These are phyloP conservation scores for Pseudonaja textilis DNA, from an alignment of 2,113 vertebrate species.

Conservation along the genomic window DNA sequence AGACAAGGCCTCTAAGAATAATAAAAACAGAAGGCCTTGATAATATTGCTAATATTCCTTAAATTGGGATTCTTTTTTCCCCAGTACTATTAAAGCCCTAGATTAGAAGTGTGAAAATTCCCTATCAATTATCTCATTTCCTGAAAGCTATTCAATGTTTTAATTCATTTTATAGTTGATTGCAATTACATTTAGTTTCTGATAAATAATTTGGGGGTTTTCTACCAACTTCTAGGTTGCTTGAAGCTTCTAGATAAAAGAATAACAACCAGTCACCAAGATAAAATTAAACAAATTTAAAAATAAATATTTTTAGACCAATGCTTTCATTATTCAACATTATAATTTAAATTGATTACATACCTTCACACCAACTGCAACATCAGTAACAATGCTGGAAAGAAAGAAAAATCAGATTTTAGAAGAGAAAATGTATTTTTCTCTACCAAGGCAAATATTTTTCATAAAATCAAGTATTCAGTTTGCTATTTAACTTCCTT, in stretches of 20 bases:
- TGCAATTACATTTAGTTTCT: neutral
- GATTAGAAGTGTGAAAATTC: neutral
- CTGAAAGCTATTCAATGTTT: neutral
- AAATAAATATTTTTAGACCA: constrained; percentile 32
- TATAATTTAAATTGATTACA: constrained; percentile 58
- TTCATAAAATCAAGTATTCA: neutral
- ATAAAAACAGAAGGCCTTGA: neutral
- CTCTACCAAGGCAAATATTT: neutral
- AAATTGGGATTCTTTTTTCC: neutral
- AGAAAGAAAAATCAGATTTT: constrained; percentile 42
- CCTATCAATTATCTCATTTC: neutral
- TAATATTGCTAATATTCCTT: neutral
- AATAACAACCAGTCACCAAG: constrained; percentile 24
- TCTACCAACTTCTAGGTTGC: constrained; percentile 10
- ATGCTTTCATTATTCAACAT: constrained; percentile 33
- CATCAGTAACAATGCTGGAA: constrained; percentile 90
- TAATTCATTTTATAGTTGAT: neutral
- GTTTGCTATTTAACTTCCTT: neutral
- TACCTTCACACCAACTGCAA: constrained; percentile 98
- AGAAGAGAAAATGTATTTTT: neutral
- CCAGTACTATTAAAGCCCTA: neutral
- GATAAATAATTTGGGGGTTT: neutral
- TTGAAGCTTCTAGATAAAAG: constrained; percentile 26
- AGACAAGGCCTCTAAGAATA: neutral
- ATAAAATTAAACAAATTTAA: constrained; percentile 25